Percentiles rank a stretch among this genome's conserved stretches.
Evolutionary conservation across 2,888 invertebrate species (phyloP).

Genomic region (Tigriopus californicus): DNA sequence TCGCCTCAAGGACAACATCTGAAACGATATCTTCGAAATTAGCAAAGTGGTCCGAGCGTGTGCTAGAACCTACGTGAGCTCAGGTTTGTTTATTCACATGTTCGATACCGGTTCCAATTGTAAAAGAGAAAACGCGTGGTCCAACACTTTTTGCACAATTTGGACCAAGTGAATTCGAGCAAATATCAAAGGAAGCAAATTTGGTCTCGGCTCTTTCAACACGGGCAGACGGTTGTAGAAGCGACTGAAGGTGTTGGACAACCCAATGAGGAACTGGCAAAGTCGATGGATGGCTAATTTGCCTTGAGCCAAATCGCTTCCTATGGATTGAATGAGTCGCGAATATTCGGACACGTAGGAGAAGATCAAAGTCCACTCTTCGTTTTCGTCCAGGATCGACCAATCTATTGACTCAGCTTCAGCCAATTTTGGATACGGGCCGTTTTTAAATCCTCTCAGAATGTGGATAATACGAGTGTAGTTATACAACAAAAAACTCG

Average conservation of each 20-base stretch:
- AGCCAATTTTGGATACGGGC: background rate
- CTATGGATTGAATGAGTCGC: background rate
- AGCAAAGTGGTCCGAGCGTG: too few relatives aligned
- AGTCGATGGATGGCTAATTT: background rate
- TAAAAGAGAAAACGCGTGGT: background rate
- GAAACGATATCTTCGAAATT: too few relatives aligned
- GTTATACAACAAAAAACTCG: background rate
- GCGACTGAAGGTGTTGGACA: constrained; percentile 12
- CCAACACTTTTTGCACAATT: background rate
- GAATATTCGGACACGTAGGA: background rate
- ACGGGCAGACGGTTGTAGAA: constrained; percentile 14
- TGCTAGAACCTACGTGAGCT: too few relatives aligned
- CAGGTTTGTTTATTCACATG: too few relatives aligned
- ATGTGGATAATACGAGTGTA: background rate
- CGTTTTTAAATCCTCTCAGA: background rate
- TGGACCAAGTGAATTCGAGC: background rate
- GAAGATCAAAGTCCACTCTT: background rate
- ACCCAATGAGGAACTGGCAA: background rate
- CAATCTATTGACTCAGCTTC: background rate
- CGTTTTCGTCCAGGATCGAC: background rate
- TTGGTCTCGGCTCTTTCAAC: background rate
- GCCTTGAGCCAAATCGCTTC: background rate
- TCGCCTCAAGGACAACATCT: too few relatives aligned
- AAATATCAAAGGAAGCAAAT: background rate
- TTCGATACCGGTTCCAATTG: too few relatives aligned